These are phyloP conservation scores for Archips crataeganus DNA, from an alignment of 2,888 invertebrate genomes.

Conservation along the genomic window DNA sequence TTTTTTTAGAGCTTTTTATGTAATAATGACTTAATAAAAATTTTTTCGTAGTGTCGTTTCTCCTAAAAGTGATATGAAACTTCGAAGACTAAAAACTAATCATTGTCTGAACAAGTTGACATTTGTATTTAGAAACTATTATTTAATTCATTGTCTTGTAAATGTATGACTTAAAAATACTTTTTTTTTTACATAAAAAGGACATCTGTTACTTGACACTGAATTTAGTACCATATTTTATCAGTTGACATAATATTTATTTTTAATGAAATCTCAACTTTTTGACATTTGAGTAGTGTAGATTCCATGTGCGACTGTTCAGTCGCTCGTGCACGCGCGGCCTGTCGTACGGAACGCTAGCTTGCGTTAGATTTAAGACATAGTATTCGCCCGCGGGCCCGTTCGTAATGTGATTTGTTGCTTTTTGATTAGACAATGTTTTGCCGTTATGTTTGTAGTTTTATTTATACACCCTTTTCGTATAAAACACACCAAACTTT, in stretches of 20 bases:
- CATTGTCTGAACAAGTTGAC: too few species aligned
- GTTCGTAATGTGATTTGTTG: constrained; percentile 66
- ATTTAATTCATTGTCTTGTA: too few species aligned
- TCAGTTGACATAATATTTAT: neutral
- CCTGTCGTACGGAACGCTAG: neutral
- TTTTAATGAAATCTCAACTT: neutral
- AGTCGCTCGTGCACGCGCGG: neutral
- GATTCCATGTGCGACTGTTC: neutral
- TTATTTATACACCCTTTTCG: constrained; percentile 48
- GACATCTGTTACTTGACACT: neutral
- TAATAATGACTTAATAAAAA: too few species aligned
- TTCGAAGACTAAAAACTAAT: too few species aligned
- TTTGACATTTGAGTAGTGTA: neutral
- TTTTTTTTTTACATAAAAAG: neutral
- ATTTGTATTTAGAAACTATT: too few species aligned
- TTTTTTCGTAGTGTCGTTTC: too few species aligned
- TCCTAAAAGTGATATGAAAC: too few species aligned
- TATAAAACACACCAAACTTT: too few species aligned
- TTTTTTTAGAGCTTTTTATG: neutral
- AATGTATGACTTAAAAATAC: neutral
- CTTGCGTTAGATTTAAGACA: constrained; percentile 10
- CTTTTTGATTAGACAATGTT: constrained; percentile 65
- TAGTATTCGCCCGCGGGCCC: constrained; percentile 10
- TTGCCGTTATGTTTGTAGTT: constrained; percentile 58
- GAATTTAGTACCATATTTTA: neutral